Evolutionary conservation across 2,888 invertebrate species (phyloP).

Genomic region (Pachydiplax longipennis): DNA sequence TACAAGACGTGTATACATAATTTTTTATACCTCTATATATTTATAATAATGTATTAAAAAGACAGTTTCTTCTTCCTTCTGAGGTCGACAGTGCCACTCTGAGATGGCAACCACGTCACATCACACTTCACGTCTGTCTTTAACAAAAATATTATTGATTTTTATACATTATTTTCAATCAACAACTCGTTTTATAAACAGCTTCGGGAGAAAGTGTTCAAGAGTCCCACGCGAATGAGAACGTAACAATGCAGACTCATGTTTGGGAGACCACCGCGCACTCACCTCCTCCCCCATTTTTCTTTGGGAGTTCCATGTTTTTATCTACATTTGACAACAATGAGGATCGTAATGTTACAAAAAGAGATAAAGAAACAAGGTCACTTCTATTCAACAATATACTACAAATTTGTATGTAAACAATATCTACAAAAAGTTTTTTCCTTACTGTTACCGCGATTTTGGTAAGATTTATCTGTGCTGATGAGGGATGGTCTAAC

Average conservation of each 20-base stretch:
- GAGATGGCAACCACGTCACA: slow-evolving; percentile 29
- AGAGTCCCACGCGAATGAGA: neutral
- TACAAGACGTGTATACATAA: slow-evolving; percentile 44
- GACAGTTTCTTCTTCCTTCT: slow-evolving; percentile 23
- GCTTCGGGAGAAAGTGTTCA: neutral
- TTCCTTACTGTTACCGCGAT: neutral
- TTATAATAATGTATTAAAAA: slow-evolving; percentile 43
- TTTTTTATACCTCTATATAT: slow-evolving; percentile 38
- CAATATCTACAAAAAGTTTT: slow-evolving; percentile 36
- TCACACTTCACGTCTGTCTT: slow-evolving; percentile 36
- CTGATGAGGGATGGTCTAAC: neutral
- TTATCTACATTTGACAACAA: slow-evolving; percentile 39
- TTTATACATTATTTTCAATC: slow-evolving; percentile 10
- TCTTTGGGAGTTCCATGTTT: slow-evolving; percentile 36
- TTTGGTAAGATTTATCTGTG: neutral
- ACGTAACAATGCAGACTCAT: neutral
- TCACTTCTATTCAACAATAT: slow-evolving; percentile 43
- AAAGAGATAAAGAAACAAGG: slow-evolving; percentile 42
- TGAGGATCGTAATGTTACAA: slow-evolving; percentile 25
- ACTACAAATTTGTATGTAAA: slow-evolving; percentile 32
- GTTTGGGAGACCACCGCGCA: neutral
- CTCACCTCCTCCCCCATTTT: neutral
- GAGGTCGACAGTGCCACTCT: slow-evolving; percentile 37
- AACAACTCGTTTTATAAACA: slow-evolving; percentile 28
- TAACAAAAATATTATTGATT: slow-evolving; percentile 37